Percentiles rank a stretch among this genome's conserved stretches.
These are phyloP conservation scores for Pygocentrus nattereri DNA, from an alignment of 2,797 vertebrate genomes.

Conservation along the genomic window DNA sequence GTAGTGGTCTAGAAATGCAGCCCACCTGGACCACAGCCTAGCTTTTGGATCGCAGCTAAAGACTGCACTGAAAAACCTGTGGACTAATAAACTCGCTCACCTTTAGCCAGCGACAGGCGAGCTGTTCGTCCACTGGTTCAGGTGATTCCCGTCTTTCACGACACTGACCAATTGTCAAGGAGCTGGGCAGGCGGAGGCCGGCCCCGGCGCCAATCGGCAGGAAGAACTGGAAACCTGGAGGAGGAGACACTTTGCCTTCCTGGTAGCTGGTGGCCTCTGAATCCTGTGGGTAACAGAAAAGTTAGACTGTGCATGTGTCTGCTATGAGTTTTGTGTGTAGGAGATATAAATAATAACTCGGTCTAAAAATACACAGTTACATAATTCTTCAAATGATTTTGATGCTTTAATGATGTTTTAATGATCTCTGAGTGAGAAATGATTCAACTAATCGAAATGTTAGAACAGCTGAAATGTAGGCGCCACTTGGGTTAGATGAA, in stretches of 20 bases:
- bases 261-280: slow-evolving; percentile 79
- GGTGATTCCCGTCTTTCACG: slow-evolving; percentile 85
- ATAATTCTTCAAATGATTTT: no score
- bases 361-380: no score
- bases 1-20: no score
- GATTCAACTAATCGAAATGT: no score
- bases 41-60: no score
- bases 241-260: slow-evolving; percentile 78
- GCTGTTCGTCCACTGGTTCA: slow-evolving; percentile 86
- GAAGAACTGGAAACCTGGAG: slow-evolving; percentile 86
- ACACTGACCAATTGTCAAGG: slow-evolving; percentile 81
- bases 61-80: not conserved
- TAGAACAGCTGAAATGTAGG: no score
- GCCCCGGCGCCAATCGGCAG: slow-evolving; percentile 83
- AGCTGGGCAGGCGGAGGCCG: slow-evolving; percentile 83
- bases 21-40: no score
- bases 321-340: no score
- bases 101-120: slow-evolving; percentile 92
- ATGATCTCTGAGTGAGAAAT: no score
- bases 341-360: no score
- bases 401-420: no score
- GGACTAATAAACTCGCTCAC: slow-evolving; percentile 69
- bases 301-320: not conserved
- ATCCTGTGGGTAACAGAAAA: slow-evolving; percentile 75
- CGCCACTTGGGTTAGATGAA: no score